Evolutionary conservation across 1,140 invertebrate species (phyloP).

Genomic region (Potamilus streckersoni): DNA sequence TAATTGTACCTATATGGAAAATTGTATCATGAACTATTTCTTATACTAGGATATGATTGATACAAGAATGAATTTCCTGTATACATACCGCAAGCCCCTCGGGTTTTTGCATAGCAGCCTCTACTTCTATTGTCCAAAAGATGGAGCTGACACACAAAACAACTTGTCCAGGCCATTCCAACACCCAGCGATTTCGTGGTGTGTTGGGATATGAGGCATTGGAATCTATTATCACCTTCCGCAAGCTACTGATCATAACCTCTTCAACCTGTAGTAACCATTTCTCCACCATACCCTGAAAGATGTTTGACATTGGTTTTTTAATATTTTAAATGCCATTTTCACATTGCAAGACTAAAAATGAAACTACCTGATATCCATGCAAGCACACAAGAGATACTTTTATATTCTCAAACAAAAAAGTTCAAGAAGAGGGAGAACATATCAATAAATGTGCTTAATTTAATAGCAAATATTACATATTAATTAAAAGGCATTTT

Average conservation of each 20-base stretch:
- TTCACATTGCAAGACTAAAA: no score
- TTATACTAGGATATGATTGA: no score
- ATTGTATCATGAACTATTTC: no score
- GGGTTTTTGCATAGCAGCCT: constrained; percentile 57
- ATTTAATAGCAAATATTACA: no score
- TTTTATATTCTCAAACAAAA: no score
- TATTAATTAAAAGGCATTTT: no score
- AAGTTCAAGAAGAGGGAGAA: no score
- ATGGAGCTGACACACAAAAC: constrained; percentile 64
- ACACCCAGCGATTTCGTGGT: constrained; percentile 65
- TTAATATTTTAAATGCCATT: no score
- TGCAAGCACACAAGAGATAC: no score
- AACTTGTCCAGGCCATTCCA: constrained; percentile 69
- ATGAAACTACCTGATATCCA: no score
- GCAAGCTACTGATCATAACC: constrained; percentile 66
- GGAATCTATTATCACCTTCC: constrained; percentile 64
- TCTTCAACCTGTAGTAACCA: constrained; percentile 69
- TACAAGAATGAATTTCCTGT: not conserved
- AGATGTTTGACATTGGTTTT: not conserved
- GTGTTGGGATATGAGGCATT: constrained; percentile 56
- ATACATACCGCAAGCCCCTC: constrained; percentile 57
- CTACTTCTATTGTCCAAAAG: constrained; percentile 66
- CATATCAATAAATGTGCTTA: no score
- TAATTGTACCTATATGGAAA: no score
- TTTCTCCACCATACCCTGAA: constrained; percentile 70